These are phyloP conservation scores for Acrossocheilus fasciatus DNA, from an alignment of 2,797 vertebrate genomes.

Conservation along the genomic window DNA sequence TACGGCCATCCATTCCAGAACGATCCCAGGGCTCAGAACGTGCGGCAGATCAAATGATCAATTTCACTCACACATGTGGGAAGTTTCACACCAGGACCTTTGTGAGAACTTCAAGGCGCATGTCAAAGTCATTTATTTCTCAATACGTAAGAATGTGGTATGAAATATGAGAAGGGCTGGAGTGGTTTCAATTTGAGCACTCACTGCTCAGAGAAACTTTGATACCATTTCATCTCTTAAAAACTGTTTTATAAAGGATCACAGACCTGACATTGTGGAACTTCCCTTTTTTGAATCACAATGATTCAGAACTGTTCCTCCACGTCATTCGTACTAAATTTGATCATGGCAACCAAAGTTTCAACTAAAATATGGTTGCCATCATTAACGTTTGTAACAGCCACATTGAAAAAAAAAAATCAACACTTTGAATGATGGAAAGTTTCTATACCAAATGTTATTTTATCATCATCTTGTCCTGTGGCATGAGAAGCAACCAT, in stretches of 20 bases:
- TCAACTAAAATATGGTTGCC: not conserved
- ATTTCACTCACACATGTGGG: slow-evolving; percentile 46
- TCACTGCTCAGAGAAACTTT: slow-evolving; percentile 2
- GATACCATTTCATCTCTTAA: slow-evolving; percentile 7
- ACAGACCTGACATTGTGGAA: not conserved
- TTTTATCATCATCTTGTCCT: not conserved
- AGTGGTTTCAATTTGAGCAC: slow-evolving; percentile 36
- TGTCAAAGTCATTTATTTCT: slow-evolving; percentile 41
- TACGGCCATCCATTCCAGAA: slow-evolving; percentile 32
- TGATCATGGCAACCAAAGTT: not conserved
- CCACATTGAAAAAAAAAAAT: not conserved
- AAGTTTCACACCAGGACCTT: slow-evolving; percentile 41
- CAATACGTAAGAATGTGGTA: slow-evolving; percentile 14
- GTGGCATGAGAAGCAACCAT: not conserved
- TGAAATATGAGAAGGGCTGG: slow-evolving; percentile 40
- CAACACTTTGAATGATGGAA: not conserved
- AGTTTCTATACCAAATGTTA: not conserved
- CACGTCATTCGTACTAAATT: not conserved
- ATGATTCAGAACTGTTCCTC: not conserved
- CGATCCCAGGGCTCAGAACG: slow-evolving; percentile 43
- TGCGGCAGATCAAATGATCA: slow-evolving; percentile 47
- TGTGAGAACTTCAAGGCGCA: slow-evolving; percentile 40
- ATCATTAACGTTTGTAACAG: not conserved
- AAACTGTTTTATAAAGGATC: slow-evolving; percentile 9
- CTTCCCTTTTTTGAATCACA: not conserved